phyloP scores from a whole-genome alignment of 2,113 vertebrate genomes.

The Bubo blakistoni region DNA sequence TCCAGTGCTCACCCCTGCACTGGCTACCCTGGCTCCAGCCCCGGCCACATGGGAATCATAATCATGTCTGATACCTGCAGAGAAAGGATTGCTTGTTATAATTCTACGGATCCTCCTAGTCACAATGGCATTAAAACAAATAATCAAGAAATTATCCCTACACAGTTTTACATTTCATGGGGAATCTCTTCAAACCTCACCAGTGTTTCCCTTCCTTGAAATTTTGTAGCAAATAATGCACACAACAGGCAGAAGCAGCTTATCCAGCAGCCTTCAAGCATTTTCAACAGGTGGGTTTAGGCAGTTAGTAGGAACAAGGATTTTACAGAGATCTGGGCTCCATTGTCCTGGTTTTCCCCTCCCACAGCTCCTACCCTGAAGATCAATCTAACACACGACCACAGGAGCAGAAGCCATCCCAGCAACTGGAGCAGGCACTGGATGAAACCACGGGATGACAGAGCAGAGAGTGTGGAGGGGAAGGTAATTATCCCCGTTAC shows the following conservation, averaged over 20 bases:
- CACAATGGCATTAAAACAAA: neutral
- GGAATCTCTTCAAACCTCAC: neutral
- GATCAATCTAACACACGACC: rapidly evolving
- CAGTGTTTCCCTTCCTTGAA: neutral
- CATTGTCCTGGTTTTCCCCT: neutral
- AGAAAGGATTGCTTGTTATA: neutral
- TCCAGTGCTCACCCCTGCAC: neutral
- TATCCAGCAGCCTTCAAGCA: neutral
- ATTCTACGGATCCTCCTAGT: neutral
- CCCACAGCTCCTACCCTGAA: neutral
- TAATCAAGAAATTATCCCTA: neutral
- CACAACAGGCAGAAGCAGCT: neutral
- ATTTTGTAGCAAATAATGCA: neutral
- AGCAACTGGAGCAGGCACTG: neutral
- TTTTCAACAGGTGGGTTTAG: neutral
- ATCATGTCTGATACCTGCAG: neutral
- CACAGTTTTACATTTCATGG: neutral
- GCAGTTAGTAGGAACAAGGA: neutral
- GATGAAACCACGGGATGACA: rapidly evolving
- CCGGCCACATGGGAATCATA: neutral
- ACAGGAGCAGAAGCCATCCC: neutral
- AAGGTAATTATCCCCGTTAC: rapidly evolving
- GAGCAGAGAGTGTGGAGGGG: neutral
- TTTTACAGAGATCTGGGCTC: neutral
- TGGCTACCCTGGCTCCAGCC: neutral